Evolutionary conservation across 2,888 invertebrate species (phyloP), one percentile per base, ranked within the genome.

Genomic region (Tipula lateralis): DNA sequence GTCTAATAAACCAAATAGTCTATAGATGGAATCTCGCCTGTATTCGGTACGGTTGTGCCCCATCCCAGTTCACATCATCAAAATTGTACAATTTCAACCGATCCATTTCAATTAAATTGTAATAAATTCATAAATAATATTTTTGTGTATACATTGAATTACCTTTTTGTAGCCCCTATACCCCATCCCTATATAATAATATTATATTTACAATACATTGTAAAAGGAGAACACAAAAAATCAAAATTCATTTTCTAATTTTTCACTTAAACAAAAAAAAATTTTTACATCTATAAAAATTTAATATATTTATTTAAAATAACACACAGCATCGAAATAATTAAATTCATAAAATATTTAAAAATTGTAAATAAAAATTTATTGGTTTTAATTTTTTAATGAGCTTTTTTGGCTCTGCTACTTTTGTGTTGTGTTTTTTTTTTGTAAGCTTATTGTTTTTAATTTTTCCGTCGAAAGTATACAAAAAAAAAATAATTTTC

Each of bases 271-370:
- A 66, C 12, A 9, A 44, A 44, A n/a, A 34, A 34, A 36, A 36
- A 36, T 9, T 44, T 39, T 39, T 24, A 44, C 66, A 3, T 66
- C 66, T 66, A 66, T 66, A 24, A 66, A 50, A 50, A 50, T 16
- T 16, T 50, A 50, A 50, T 50, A 66, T 24, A 9, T 24, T 66
- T 66, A 66, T 24, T 66, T 19, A 24, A 66, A 66, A 66, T 19
- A 44, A 16, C n/a, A 44, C 6, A 66, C 66, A 66, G 24, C 24
- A 24, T 24, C 66, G 24, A 66, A 66, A 66, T 66, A 66, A 66
- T 66, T 66, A 66, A 66, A 66, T 66, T 66, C 66, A 66, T 66
- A 24, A 66, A 66, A 66, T 66, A 66, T 66, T 66, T 66, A 66
- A 66, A 66, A 66, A 66, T 66, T 66, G 13, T 66, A 66, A 66